Conservation (phyloP, 1,140 invertebrate species). For the Halesus radiatus region DNA sequence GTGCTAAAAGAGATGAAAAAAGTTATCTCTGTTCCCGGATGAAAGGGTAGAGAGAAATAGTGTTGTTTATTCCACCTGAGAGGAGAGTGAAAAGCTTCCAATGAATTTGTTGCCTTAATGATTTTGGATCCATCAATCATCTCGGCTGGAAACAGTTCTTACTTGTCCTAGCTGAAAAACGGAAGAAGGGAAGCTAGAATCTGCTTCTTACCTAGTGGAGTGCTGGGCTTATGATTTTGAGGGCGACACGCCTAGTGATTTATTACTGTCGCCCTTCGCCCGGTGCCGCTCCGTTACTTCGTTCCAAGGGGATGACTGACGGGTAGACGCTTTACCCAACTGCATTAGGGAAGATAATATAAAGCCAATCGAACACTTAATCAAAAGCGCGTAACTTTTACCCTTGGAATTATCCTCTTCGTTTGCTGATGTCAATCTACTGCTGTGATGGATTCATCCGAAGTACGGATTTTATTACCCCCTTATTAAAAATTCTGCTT, state of each 20-base stretch:
- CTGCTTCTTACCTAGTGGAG: too few species aligned
- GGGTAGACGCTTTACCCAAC: constrained; percentile 17
- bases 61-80: constrained; percentile 25
- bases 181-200: too few species aligned
- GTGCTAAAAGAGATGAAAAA: constrained; percentile 17
- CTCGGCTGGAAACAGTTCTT: constrained; percentile 21
- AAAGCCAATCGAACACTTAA: too few species aligned
- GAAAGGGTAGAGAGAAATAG: constrained; percentile 2
- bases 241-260: constrained; percentile 40
- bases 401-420: too few species aligned
- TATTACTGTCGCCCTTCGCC: constrained; percentile 13
- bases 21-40: background rate
- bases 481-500: too few species aligned
- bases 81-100: constrained; percentile 33
- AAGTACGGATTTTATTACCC: too few species aligned
- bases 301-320: constrained; percentile 17
- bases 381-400: too few species aligned
- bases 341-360: constrained; percentile 9
- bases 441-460: too few species aligned
- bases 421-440: too few species aligned
- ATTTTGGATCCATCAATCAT: constrained; percentile 36
- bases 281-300: constrained; percentile 16
- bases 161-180: background rate
- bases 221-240: constrained; percentile 1
- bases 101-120: constrained; percentile 35